Conservation (phyloP, 2,113 vertebrate genomes). For the Nannobrachium achirus region DNA sequence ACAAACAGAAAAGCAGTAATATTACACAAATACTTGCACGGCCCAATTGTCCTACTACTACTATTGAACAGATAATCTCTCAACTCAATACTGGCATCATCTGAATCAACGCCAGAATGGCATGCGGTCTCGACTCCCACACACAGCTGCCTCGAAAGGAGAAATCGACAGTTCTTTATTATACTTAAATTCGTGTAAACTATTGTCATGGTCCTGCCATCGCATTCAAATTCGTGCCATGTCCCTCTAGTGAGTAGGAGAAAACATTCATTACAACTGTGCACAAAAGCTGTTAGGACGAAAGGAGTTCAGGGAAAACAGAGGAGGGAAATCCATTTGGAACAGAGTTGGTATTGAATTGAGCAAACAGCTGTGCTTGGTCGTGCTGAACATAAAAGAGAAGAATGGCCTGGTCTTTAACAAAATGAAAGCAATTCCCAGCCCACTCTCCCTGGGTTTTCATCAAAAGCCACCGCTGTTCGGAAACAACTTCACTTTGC, state of each 20-base stretch:
- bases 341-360: conserved; percentile 40
- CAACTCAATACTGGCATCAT: too few species aligned
- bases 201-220: background rate
- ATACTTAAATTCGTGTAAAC: background rate
- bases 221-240: background rate
- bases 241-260: background rate
- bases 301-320: conserved; percentile 21
- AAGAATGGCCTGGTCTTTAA: conserved; percentile 58
- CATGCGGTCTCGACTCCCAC: too few species aligned
- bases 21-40: too few species aligned
- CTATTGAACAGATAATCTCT: too few species aligned
- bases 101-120: too few species aligned
- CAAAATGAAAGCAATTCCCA: conserved; percentile 62
- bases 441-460: conserved; percentile 55
- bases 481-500: conserved; percentile 50
- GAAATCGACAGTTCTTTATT: too few species aligned
- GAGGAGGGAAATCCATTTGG: conserved; percentile 55
- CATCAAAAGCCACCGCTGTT: conserved; percentile 51
- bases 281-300: conserved; percentile 10
- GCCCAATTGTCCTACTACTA: too few species aligned
- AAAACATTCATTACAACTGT: conserved; percentile 35
- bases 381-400: conserved; percentile 50
- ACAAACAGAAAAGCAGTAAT: too few species aligned
- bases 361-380: conserved; percentile 62
- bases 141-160: too few species aligned